Conservation (phyloP, 2,113 vertebrate species). For the Lanius ludovicianus region DNA sequence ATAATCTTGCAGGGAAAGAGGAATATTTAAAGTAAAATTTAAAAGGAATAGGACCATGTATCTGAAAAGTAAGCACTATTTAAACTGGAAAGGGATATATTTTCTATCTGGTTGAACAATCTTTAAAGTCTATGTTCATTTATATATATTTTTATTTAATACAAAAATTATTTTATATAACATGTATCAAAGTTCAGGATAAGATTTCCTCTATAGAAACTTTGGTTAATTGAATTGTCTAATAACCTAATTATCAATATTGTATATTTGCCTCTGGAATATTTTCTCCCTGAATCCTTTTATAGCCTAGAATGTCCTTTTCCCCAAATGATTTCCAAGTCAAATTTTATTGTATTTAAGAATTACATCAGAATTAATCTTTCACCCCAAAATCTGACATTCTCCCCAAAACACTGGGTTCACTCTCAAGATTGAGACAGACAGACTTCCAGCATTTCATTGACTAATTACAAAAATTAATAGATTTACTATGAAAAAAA, state of each 20-base stretch:
- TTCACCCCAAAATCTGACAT: background rate
- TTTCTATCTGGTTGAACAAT: background rate
- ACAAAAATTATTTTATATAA: background rate
- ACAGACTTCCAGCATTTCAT: background rate
- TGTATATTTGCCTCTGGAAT: background rate
- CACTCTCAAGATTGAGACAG: background rate
- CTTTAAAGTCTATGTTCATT: background rate
- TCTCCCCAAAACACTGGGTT: background rate
- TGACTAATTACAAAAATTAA: background rate
- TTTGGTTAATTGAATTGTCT: background rate
- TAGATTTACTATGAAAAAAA: background rate
- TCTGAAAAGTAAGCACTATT: background rate
- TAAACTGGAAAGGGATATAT: background rate
- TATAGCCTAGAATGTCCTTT: background rate
- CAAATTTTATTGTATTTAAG: background rate
- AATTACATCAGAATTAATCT: background rate
- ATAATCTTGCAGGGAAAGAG: background rate
- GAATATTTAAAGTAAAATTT: background rate
- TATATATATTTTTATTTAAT: background rate
- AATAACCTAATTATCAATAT: background rate
- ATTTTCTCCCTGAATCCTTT: background rate
- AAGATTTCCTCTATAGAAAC: background rate
- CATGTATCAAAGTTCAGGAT: background rate
- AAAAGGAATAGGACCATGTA: background rate
- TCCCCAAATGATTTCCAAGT: background rate